Percentiles rank a stretch among this genome's conserved stretches.
phyloP scores from a whole-genome alignment of 2,113 vertebrate species.

The Cyprinodon brontotheroides region DNA sequence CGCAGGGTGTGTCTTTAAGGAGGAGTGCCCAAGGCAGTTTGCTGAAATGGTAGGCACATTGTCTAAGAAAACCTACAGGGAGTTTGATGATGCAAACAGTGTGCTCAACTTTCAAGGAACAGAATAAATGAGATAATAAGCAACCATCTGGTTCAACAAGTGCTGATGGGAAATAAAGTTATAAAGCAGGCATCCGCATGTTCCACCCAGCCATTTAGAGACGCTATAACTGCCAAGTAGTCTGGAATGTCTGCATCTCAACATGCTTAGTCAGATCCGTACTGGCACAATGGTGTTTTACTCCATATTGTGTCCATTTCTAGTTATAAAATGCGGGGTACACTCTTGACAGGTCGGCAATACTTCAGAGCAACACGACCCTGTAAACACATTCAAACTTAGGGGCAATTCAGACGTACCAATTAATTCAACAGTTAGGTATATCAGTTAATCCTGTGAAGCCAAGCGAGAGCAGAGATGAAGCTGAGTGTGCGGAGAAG shows the following conservation, averaged over 20 bases:
- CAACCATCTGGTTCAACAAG: conserved; percentile 18
- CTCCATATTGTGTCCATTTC: too few relatives aligned
- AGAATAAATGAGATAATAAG: conserved; percentile 28
- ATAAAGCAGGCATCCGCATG: background rate
- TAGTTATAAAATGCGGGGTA: too few relatives aligned
- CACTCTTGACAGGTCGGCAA: too few relatives aligned
- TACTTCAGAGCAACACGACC: too few relatives aligned
- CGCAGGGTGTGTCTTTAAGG: conserved; percentile 32
- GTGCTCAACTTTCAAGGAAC: conserved; percentile 50
- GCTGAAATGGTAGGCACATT: conserved; percentile 43
- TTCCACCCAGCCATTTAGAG: background rate
- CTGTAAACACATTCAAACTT: too few relatives aligned
- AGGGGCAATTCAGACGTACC: too few relatives aligned
- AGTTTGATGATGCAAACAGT: conserved; percentile 31
- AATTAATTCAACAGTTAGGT: too few relatives aligned
- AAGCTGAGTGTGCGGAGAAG: too few relatives aligned
- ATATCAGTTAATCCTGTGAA: too few relatives aligned
- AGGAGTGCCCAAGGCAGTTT: conserved; percentile 55
- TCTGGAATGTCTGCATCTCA: background rate
- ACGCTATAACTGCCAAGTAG: background rate
- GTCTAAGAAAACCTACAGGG: conserved; percentile 50
- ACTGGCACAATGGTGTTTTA: background rate
- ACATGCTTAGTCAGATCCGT: background rate
- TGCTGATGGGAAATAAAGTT: background rate
- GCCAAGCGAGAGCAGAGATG: too few relatives aligned